A percentile compares a stretch with the other conserved stretches of the same genome.
Evolutionary conservation across 1,140 invertebrate genomes (phyloP).

Genomic region (Acyrthosiphon pisum): DNA sequence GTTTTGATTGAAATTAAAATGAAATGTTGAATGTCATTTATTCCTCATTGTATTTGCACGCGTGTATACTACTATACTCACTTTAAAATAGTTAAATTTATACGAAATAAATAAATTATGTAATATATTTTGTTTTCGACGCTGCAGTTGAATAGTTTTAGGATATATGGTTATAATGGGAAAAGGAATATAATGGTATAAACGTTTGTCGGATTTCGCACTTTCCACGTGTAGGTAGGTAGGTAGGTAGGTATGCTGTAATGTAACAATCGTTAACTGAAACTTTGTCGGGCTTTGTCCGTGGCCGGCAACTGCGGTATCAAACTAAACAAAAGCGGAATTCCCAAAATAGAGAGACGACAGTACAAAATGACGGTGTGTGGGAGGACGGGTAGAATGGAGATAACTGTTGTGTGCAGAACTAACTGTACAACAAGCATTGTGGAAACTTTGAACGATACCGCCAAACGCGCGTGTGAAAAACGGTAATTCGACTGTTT

Average conservation of each 20-base stretch:
- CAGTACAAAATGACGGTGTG: not conserved
- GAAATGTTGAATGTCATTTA: not conserved
- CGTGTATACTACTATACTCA: too few relatives aligned
- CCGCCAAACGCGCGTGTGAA: not conserved
- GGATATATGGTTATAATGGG: slow-evolving; percentile 13
- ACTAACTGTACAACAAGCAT: slow-evolving; percentile 11
- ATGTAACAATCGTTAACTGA: slow-evolving; percentile 35
- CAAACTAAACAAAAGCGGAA: slow-evolving; percentile 18
- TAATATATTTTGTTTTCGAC: not conserved
- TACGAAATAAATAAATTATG: not conserved
- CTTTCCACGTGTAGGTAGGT: not conserved
- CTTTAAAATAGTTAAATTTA: not conserved
- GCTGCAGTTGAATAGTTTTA: not conserved
- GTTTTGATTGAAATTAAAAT: not conserved
- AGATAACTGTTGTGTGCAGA: slow-evolving; percentile 30
- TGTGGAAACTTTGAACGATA: slow-evolving; percentile 28
- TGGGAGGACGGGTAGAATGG: not conserved
- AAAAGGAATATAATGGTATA: not conserved
- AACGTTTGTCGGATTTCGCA: slow-evolving; percentile 38
- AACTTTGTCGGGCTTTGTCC: slow-evolving; percentile 36
- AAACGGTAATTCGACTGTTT: slow-evolving; percentile 38
- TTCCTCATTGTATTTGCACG: not conserved
- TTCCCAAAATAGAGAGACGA: not conserved
- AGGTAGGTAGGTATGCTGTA: not conserved
- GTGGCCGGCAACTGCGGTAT: not conserved